Conservation (phyloP, 2,888 invertebrate genomes). For the Endomychus coccineus region DNA sequence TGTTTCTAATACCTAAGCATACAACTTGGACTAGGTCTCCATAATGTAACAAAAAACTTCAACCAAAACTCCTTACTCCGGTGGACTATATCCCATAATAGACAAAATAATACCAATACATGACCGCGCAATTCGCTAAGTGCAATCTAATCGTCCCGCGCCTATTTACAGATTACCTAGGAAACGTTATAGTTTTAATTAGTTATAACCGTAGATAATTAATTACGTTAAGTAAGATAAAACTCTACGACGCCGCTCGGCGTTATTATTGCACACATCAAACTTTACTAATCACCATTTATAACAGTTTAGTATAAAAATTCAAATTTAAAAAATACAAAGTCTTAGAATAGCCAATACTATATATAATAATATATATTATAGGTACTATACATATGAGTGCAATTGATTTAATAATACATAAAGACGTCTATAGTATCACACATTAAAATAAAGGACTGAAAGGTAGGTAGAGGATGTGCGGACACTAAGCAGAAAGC, state of each 20-base stretch:
- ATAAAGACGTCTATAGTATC: conserved; percentile 44
- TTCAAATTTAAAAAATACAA: conserved; percentile 48
- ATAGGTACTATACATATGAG: conserved; percentile 44
- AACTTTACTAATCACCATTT: conserved; percentile 45
- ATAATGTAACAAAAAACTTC: too few species aligned
- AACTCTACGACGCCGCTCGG: conserved; percentile 36
- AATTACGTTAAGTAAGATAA: conserved; percentile 35
- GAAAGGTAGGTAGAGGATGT: conserved; percentile 10
- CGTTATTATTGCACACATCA: conserved; percentile 45
- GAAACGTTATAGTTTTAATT: conserved; percentile 34
- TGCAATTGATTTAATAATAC: conserved; percentile 44
- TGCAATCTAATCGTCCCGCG: conserved; percentile 34
- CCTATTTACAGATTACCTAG: conserved; percentile 42
- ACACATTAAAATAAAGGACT: conserved; percentile 42
- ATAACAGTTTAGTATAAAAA: conserved; percentile 48
- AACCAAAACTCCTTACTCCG: too few species aligned
- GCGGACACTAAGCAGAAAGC: conserved; percentile 16
- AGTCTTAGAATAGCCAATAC: conserved; percentile 47
- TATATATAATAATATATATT: conserved; percentile 44
- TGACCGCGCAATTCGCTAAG: conserved; percentile 10
- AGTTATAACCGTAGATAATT: conserved; percentile 27
- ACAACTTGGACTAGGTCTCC: too few species aligned
- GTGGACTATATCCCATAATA: too few species aligned
- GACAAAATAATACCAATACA: conserved; percentile 20
- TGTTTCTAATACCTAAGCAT: too few species aligned